Base-by-base conservation (phyloP, 2,113 vertebrate species). In the Chionodraco myersi region DNA sequence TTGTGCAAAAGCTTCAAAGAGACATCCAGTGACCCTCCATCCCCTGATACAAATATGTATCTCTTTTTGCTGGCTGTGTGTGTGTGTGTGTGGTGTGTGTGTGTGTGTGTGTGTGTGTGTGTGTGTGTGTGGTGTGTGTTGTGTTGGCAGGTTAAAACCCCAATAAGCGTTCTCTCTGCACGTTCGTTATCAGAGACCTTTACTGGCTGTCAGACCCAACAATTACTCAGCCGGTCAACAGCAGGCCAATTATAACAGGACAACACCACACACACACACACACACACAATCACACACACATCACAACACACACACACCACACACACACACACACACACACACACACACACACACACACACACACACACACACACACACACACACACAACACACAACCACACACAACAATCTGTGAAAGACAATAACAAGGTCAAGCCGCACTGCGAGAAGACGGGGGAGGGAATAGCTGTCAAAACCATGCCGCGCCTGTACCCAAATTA, bases 131-230 rank as follows among this genome's bases (percentile, higher is more conserved):
- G 18, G 18, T 10, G 47, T 60, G 67, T 72, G 52, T 77, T 60
- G 67, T 72, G 52, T 77, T 51, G 79, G 59, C 48, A 70, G 78
- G 89, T 85, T 88, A 88, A 76, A 85, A 82, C 82, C 74, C 67
- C 71, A 80, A 80, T 83, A 83, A 88, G 82, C 23, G 36, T 74
- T 79, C 62, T 2, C 63, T 67, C 59, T 64, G 59, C 70, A 75
- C 53, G 15, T 73, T 86, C n/a, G 65, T 57, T 83, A 84, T 84
- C 57, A 2, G 78, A 82, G 81, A 84, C 81, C 86, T 86, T 90
- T 88, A 44, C 74, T 53, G 79, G 79, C 81, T 88, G 88, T 86
- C 86, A 90, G 53, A 90, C 76, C n/a, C n/a, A n/a, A 72, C 88
- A 87, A 86, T 87, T 87, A 87, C 67, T n/a, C 70, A 57, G 63